These are phyloP conservation scores for Rugalucina vietnamica DNA, from an alignment of 2,888 invertebrate genomes.

Conservation along the genomic window DNA sequence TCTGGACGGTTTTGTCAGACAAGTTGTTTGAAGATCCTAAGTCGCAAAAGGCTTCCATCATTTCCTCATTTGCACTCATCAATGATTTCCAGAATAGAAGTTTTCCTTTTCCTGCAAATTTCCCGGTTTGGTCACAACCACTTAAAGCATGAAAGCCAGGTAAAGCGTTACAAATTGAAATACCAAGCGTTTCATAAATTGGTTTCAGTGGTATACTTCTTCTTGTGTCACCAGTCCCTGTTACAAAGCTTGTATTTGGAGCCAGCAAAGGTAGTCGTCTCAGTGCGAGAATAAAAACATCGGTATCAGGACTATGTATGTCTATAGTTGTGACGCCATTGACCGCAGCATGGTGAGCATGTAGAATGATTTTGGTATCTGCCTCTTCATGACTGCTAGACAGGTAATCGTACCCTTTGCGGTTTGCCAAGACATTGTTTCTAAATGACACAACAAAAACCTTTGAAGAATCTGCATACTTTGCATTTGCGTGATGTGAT, in stretches of 20 bases:
- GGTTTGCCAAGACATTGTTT: neutral
- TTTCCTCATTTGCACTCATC: too few species aligned
- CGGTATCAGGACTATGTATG: neutral
- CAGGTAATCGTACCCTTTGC: too few species aligned
- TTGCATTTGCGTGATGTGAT: neutral
- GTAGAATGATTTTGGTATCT: neutral
- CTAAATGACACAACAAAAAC: neutral
- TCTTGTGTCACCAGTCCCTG: neutral
- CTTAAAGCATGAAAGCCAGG: too few species aligned
- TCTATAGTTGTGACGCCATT: neutral
- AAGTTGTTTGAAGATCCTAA: too few species aligned
- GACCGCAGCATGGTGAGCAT: neutral
- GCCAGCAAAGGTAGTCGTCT: neutral
- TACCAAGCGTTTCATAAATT: neutral
- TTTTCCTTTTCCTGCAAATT: too few species aligned
- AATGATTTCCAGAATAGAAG: too few species aligned
- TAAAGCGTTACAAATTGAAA: neutral
- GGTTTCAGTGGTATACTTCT: neutral
- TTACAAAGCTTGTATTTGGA: neutral
- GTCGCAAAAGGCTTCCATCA: too few species aligned
- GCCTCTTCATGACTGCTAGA: neutral
- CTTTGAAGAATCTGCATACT: neutral
- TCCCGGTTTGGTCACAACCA: too few species aligned
- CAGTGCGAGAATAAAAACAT: neutral
- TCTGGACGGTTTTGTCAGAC: too few species aligned